A percentile compares a stretch with the other conserved stretches of the same genome.
Conservation (phyloP, 2,888 invertebrate species). For the Margaritifera margaritifera region DNA sequence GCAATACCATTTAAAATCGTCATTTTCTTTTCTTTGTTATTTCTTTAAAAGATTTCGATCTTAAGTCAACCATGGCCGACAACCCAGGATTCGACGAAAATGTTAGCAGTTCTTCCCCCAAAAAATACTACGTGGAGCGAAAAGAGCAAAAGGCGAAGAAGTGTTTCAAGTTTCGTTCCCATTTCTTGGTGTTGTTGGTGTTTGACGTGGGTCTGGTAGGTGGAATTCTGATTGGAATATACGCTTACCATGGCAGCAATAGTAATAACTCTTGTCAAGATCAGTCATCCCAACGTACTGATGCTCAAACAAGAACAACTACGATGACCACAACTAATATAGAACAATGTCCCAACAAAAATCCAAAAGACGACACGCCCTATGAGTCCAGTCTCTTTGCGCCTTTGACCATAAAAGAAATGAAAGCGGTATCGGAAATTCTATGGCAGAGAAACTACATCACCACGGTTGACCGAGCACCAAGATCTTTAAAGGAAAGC, state of each 20-base stretch:
- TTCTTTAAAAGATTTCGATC: too few relatives aligned
- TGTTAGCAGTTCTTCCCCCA: too few relatives aligned
- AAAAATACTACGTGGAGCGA: too few relatives aligned
- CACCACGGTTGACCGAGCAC: conserved; percentile 21
- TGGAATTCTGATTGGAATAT: conserved; percentile 40
- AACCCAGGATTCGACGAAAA: too few relatives aligned
- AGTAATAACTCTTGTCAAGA: neutral
- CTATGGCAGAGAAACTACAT: conserved; percentile 19
- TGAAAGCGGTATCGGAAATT: conserved; percentile 29
- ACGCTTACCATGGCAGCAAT: conserved; percentile 18
- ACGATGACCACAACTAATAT: neutral
- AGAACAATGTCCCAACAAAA: conserved; percentile 16
- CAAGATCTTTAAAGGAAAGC: conserved; percentile 27
- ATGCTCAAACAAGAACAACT: too few relatives aligned
- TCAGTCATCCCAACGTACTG: too few relatives aligned
- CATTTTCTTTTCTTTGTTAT: too few relatives aligned
- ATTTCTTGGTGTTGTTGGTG: conserved; percentile 20
- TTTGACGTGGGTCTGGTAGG: conserved; percentile 28
- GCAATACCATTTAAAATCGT: too few relatives aligned
- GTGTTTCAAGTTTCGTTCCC: too few relatives aligned
- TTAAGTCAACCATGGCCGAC: too few relatives aligned
- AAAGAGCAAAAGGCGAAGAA: too few relatives aligned
- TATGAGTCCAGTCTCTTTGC: conserved; percentile 35
- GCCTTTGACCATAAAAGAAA: conserved; percentile 37
- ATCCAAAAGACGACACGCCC: conserved; percentile 19